Evolutionary conservation across 2,888 invertebrate genomes (phyloP), one percentile per base, ranked within the genome.

Genomic region (Bruchidius siliquastri): DNA sequence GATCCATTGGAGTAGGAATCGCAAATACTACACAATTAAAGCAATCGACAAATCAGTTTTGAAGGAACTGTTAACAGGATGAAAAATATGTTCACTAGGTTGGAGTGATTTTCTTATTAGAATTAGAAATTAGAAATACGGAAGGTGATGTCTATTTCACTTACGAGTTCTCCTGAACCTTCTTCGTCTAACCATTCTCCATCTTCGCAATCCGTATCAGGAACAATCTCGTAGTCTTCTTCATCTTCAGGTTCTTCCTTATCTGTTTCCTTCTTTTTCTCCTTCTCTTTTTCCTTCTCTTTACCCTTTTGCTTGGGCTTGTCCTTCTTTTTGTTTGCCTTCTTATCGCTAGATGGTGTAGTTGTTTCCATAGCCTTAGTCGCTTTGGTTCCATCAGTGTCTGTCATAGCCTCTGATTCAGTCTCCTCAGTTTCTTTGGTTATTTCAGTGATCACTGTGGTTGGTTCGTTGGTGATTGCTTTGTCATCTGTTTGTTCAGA

Each of bases 151-250:
- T n/a, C n/a, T n/a, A n/a, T n/a, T n/a, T n/a, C n/a, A 72, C 70
- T 69, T 72, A 26, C 72, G 22, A 21, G 67, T 70, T 70, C 20
- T 67, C 20, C 67, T 22, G 22, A 67, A 30, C 20, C 86, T 75
- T 86, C 84, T 20, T 84, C 84, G 68, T 88, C 87, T 21, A 88
- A 86, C 82, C 88, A 85, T 81, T 88, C 89, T n/a, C 89, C 89
- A 72, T 88, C 88, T 30, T 88, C 86, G 71, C 89, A 89, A 67
- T 87, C 87, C n/a, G 89, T 88, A 6, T 87, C 87, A 10, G 86
- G 86, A 49, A 85, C 83, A 69, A 88, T 88, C 79, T 89, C 90
- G 74, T 88, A 89, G 69, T 90, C 90, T 69, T 90, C 90, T 73
- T 90, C 90, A 22, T 87, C 86, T 70, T 84, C 85, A 26, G 88